Base-by-base conservation (phyloP, 2,113 vertebrate species). In the Corydoras sp. region DNA sequence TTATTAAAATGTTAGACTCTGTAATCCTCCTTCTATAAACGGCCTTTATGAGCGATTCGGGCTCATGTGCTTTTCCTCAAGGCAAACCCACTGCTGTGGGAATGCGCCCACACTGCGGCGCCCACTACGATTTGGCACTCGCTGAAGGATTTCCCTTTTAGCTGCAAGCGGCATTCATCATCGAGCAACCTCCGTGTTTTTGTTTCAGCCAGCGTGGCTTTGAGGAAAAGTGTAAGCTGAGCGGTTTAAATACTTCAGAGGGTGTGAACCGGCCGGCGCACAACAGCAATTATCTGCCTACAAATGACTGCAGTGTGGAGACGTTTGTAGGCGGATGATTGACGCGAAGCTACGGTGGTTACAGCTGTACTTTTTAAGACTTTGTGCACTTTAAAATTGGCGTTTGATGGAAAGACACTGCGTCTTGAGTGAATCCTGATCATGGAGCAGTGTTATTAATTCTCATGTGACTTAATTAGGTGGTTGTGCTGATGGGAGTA, bases 301-400 rank as follows among this genome's bases (percentile, higher is more conserved):
- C 35, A 43, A 43, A 43, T 43, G 35, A 43, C 35, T 87, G 71
- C 87, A 87, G 87, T 88, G 88, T 83, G 56, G 18, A 76, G 81
- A 84, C 89, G 86, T 84, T 87, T 85, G 62, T 81, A 85, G 85
- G 84, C 84, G 78, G 48, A 53, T 58, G 55, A 32, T 35, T 65
- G 74, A 60, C 71, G 51, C 79, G 71, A 58, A 72, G 49, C 48
- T 66, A 61, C 49, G 68, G 68, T 9, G 43, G 73, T 73, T 82
- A 79, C 62, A 50, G 70, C 68, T 77, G 74, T 56, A 76, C 63
- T 81, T 80, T 24, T 78, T 63, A 18, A 13, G 63, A 9, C 51
- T 24, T 59, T 30, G 51, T 18, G 61, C 53, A 50, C 58, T 65
- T 76, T 13, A 56, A 67, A 67, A 72, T 76, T 35, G 68, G 31